Evolutionary conservation across 2,888 invertebrate genomes (phyloP), one percentile per base, ranked within the genome.

Genomic region (Nasonovia ribisnigri): DNA sequence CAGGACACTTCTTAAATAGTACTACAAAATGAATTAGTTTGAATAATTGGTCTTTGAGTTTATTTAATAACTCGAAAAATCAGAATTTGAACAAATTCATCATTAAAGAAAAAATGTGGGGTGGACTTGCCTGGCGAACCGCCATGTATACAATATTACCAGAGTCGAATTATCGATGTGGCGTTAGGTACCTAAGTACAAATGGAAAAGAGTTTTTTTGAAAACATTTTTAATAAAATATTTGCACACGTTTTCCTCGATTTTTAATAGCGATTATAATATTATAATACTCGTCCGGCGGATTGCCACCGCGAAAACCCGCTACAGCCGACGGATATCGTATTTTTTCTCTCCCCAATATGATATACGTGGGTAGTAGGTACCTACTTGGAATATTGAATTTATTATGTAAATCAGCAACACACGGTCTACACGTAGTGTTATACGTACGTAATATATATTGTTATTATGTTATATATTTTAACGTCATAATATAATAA

Each of bases 351-450:
- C 42, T 57, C 3, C 29, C 29, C 42, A 3, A 54, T 54, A 20
- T 46, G 11, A 54, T 54, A 54, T 20, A 20, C 54, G 54, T 20
- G 4, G 54, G 20, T 20, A 6, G 20, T 10, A 43, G 11, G 11
- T 13, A 88, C 54, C 43, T 2, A 42, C 88, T 13, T 24, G 42
- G 43, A 88, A 88, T 57, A 89, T 89, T 60, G 57, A 89, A 89
- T 89, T 60, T 46, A 42, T 88, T 88, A 89, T 89, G 60, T 29
- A 89, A 89, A 89, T 89, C 29, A 42, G 29, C 16, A 24, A 20
- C 43, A 26, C 29, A 0, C 10, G 20, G 5, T 86, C 4, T 46
- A 67, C 84, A 43, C 84, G 5, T 36, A 77, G 13, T 36, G 36
- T 77, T 4, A 54, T n/a, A 67, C n/a, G n/a, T 16, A 11, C 67